A percentile compares a stretch with the other conserved stretches of the same genome.
Conservation (phyloP, 2,888 invertebrate species). For the Cataglyphis altisquamis region DNA sequence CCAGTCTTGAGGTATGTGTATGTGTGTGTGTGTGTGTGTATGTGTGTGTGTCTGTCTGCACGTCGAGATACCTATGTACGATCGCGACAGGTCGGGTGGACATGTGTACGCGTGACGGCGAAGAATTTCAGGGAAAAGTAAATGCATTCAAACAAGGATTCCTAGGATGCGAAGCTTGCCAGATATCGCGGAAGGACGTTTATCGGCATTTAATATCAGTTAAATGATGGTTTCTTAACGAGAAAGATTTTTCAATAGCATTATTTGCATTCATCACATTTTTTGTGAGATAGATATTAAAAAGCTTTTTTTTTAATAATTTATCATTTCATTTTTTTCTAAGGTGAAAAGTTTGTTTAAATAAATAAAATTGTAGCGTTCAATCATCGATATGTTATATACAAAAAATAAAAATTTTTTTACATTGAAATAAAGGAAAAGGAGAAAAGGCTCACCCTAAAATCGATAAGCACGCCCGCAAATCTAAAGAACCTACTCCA, state of each 20-base stretch:
- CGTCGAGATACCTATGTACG: conserved; percentile 45
- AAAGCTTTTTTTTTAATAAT: neutral
- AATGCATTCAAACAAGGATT: conserved; percentile 67
- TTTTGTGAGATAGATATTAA: neutral
- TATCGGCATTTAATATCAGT: conserved; percentile 21
- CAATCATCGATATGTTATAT: neutral
- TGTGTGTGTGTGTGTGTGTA: neutral
- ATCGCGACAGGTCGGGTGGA: conserved; percentile 46
- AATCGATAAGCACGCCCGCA: conserved; percentile 42
- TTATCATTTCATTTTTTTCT: neutral
- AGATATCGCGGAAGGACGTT: conserved; percentile 59
- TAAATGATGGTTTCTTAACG: conserved; percentile 38
- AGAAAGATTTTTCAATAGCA: conserved; percentile 16
- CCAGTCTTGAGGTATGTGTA: conserved; percentile 37
- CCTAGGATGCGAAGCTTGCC: conserved; percentile 69
- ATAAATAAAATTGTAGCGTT: neutral
- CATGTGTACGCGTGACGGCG: conserved; percentile 56
- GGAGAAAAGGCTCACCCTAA: conserved; percentile 11
- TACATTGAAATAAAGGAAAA: conserved; percentile 21
- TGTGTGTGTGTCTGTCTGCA: neutral
- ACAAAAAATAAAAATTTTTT: neutral
- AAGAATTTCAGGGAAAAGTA: conserved; percentile 59
- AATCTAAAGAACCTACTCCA: conserved; percentile 38
- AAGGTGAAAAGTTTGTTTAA: neutral
- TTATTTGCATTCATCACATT: neutral